Percentiles rank a stretch among this genome's conserved stretches.
These are phyloP conservation scores for Antheraea yamamai DNA, from an alignment of 2,888 invertebrate species.

Conservation along the genomic window DNA sequence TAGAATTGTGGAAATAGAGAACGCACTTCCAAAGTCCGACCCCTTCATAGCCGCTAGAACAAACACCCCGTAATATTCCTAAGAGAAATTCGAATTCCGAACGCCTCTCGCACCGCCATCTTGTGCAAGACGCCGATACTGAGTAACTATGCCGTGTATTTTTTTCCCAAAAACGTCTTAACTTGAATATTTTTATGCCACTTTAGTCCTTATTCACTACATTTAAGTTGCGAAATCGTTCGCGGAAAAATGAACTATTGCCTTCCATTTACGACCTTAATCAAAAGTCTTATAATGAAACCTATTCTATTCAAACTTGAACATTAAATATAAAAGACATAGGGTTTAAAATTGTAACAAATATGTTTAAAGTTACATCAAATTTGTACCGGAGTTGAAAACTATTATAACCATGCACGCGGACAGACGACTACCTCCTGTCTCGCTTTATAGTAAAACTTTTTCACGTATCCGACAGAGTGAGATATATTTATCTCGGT, in stretches of 20 bases:
- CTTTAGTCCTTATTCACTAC: conserved; percentile 77
- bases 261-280: conserved; percentile 52
- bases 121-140: conserved; percentile 80
- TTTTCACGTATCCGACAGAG: conserved; percentile 47
- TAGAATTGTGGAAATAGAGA: neutral
- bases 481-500: conserved; percentile 42
- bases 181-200: conserved; percentile 77
- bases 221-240: conserved; percentile 77
- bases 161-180: conserved; percentile 73
- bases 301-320: conserved; percentile 14
- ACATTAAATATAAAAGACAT: rapidly evolving
- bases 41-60: conserved; percentile 35
- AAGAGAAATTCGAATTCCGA: conserved; percentile 79
- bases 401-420: conserved; percentile 77
- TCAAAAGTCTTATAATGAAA: conserved; percentile 33
- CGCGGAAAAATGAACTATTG: conserved; percentile 74
- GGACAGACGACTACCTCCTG: conserved; percentile 52
- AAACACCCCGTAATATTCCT: conserved; percentile 75
- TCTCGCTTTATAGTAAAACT: conserved; percentile 53
- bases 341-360: conserved; percentile 30
- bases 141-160: conserved; percentile 75
- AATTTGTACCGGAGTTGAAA: conserved; percentile 41
- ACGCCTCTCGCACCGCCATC: conserved; percentile 77
- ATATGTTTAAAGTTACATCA: conserved; percentile 30
- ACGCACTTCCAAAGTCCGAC: neutral